Evolutionary conservation across 2,888 invertebrate species (phyloP).

Genomic region (Lacanobia wlatinum): DNA sequence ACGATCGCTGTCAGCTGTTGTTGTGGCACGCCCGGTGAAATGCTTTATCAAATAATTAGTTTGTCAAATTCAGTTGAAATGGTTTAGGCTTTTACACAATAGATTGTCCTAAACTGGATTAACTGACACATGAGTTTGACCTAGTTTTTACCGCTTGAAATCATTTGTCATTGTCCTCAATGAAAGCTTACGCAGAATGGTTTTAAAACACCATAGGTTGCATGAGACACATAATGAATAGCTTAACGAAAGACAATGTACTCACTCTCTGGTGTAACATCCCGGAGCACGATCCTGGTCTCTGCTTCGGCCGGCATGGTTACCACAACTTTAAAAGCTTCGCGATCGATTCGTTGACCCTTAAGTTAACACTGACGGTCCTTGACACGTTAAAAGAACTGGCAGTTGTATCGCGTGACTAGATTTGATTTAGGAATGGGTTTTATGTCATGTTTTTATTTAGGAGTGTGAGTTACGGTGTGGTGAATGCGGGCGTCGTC

Average conservation of each 20-base stretch:
- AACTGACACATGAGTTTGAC: slow-evolving; percentile 13
- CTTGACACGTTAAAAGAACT: slow-evolving; percentile 45
- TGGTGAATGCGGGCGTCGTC: slow-evolving; percentile 61
- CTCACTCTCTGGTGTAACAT: slow-evolving; percentile 88
- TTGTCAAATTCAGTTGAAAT: not conserved
- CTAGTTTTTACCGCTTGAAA: slow-evolving; percentile 24
- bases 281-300: slow-evolving; percentile 80
- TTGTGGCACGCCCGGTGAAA: not conserved
- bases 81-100: not conserved
- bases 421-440: slow-evolving; percentile 31
- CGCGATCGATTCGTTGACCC: slow-evolving; percentile 47
- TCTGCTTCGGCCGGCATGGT: slow-evolving; percentile 86
- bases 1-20: slow-evolving; percentile 36
- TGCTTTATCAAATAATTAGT: slow-evolving; percentile 8
- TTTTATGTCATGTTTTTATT: slow-evolving; percentile 71
- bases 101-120: not conserved
- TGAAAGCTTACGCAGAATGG: slow-evolving; percentile 17
- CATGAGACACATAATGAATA: slow-evolving; percentile 16
- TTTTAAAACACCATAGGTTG: slow-evolving; percentile 13
- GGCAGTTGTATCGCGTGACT: slow-evolving; percentile 49
- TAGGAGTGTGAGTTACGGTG: slow-evolving; percentile 28
- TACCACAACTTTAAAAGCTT: slow-evolving; percentile 60
- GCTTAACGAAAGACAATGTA: slow-evolving; percentile 50
- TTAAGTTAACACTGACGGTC: slow-evolving; percentile 25
- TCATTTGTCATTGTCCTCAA: slow-evolving; percentile 44